Evolutionary conservation across 2,113 vertebrate genomes (phyloP).

Genomic region (Hystrix brachyura): DNA sequence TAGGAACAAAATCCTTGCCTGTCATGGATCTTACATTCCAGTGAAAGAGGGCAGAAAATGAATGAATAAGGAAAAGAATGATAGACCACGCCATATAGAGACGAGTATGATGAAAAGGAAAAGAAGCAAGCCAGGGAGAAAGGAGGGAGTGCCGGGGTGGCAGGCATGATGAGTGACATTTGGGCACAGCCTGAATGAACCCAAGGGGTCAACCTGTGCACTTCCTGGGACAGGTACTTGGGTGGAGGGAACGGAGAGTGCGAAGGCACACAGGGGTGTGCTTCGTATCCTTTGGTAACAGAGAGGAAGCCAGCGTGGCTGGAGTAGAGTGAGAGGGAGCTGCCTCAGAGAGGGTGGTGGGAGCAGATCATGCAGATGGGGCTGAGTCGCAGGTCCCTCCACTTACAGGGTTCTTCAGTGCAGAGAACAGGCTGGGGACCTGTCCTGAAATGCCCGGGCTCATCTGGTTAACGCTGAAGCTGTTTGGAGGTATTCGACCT

Average conservation of each 20-base stretch:
- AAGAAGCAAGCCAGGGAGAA: not conserved
- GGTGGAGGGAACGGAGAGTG: not conserved
- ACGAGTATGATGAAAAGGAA: not conserved
- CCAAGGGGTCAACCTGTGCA: fast-evolving
- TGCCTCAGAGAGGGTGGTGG: not conserved
- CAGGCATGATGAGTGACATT: not conserved
- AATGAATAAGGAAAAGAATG: not conserved
- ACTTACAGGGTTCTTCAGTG: not conserved
- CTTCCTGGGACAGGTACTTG: too few species aligned
- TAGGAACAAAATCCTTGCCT: not conserved
- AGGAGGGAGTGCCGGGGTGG: not conserved
- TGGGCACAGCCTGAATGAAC: not conserved
- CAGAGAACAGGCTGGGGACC: not conserved
- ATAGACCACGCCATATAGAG: too few species aligned
- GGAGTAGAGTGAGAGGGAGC: not conserved
- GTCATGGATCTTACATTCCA: not conserved
- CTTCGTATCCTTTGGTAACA: not conserved
- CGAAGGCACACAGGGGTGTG: too few species aligned
- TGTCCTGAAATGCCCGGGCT: not conserved
- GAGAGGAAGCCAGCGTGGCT: not conserved
- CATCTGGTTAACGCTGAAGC: not conserved
- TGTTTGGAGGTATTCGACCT: not conserved
- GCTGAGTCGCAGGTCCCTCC: not conserved
- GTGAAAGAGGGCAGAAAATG: not conserved
- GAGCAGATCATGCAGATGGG: not conserved